A percentile compares a stretch with the other conserved stretches of the same genome.
These are phyloP conservation scores for Copidosoma floridanum DNA, from an alignment of 1,140 invertebrate species.

Conservation along the genomic window DNA sequence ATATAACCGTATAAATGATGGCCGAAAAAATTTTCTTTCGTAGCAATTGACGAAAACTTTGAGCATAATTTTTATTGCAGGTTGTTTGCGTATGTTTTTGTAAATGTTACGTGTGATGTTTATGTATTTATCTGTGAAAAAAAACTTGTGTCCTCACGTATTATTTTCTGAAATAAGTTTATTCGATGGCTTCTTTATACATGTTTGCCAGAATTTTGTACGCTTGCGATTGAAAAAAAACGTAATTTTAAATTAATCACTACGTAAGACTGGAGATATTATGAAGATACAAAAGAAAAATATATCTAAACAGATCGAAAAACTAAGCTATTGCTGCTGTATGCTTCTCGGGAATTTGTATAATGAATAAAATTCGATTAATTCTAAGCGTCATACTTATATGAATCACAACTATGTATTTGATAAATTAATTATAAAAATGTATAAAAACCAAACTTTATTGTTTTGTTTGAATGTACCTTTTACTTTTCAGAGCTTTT, in stretches of 20 bases:
- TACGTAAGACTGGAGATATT: slow-evolving; percentile 5
- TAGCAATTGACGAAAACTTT: too few species aligned
- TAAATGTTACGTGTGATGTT: too few species aligned
- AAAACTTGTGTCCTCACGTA: too few species aligned
- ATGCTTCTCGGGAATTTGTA: slow-evolving; percentile 35
- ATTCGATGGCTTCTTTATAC: neutral
- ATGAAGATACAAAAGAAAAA: slow-evolving; percentile 5
- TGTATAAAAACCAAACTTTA: slow-evolving; percentile 5
- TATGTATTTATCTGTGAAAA: too few species aligned
- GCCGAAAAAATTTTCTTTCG: too few species aligned
- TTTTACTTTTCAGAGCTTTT: too few species aligned
- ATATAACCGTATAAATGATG: too few species aligned
- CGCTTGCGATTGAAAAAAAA: neutral
- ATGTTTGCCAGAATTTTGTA: neutral
- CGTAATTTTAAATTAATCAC: slow-evolving; percentile 1
- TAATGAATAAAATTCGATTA: slow-evolving; percentile 27
- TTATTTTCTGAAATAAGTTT: slow-evolving; percentile 1
- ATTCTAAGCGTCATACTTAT: slow-evolving; percentile 31
- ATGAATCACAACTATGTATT: slow-evolving; percentile 42
- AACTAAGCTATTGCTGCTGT: slow-evolving; percentile 40
- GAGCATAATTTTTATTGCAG: too few species aligned
- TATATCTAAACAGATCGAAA: slow-evolving; percentile 2
- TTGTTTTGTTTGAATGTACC: slow-evolving; percentile 2
- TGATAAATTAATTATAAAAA: slow-evolving; percentile 47
- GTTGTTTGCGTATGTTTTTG: too few species aligned